Evolutionary conservation across 2,797 vertebrate genomes (phyloP), one percentile per base, ranked within the genome.

Genomic region (Phylloscopus collybita): DNA sequence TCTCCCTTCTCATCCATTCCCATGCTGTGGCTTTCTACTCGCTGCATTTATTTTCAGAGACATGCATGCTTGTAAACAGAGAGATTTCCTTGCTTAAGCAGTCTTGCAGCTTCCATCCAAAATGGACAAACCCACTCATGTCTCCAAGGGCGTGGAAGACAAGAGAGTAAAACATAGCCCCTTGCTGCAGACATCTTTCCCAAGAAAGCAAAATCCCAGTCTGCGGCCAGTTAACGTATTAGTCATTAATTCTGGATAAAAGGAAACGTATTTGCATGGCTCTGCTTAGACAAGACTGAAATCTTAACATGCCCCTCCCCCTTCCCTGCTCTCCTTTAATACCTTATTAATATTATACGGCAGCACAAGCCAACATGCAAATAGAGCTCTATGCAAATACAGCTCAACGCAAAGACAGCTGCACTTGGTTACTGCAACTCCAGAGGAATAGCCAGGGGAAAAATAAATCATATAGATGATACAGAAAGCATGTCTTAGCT

Each of bases 231-330:
- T 89, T 95, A 96, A 87, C 11, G 0, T 34, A 95, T 88, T 94
- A 94, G 88, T 88, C 83, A 87, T 86, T 93, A 87, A 96, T 90
- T 92, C 95, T 65, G 86, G 92, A 95, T 95, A 96, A 93, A 93
- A 94, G 71, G 64, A 84, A 96, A 92, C 34, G 49, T 94, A 95
- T 95, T 94, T 95, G 83, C 71, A 84, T 0, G 10, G 78, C 86
- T 13, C 50, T 93, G 78, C 93, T 96, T 92, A 95, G 92, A 95
- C 93, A 95, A 90, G 93, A 91, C 86, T 71, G 93, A 88, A 95
- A 93, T 87, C 57, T 61, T 88, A 90, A 80, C 57, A 2, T 30
- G 36, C 47, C 83, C 88, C 88, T 92, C 93, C 95, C 81, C 93
- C 81, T 86, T 42, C 60, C 74, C 64, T 26, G 34, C 74, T 91